Evolutionary conservation across 2,888 invertebrate genomes (phyloP).

Genomic region (Rutpela maculata): DNA sequence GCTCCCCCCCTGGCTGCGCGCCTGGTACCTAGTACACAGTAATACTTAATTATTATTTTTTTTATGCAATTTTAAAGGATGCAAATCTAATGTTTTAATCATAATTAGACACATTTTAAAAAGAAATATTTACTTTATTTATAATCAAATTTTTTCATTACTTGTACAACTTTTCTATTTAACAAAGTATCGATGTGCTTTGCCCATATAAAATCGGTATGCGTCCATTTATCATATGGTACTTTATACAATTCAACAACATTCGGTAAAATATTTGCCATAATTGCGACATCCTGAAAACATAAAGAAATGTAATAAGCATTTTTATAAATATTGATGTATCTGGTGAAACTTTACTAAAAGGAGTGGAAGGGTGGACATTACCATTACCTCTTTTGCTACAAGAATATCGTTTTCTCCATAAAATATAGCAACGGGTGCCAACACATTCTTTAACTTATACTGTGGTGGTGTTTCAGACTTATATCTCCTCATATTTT

Average conservation of each 20-base stretch:
- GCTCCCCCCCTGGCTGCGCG: no score
- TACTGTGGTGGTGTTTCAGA: background rate
- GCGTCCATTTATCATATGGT: slow-evolving; percentile 69
- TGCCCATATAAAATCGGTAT: slow-evolving; percentile 75
- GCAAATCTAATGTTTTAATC: no score
- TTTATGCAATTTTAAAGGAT: no score
- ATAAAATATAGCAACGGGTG: slow-evolving; percentile 73
- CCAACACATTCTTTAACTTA: slow-evolving; percentile 66
- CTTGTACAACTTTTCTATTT: background rate
- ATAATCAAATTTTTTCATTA: background rate
- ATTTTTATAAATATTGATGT: no score
- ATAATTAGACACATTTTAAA: no score
- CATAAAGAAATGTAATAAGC: background rate
- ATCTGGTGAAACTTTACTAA: no score
- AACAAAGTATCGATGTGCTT: slow-evolving; percentile 66
- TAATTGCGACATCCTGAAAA: slow-evolving; percentile 74
- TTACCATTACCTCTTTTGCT: slow-evolving; percentile 75
- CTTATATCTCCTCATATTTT: background rate
- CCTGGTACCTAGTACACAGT: no score
- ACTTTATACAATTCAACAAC: slow-evolving; percentile 60
- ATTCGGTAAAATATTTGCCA: slow-evolving; percentile 75
- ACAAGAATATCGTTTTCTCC: slow-evolving; percentile 73
- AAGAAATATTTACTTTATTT: background rate
- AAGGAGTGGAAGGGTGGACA: no score
- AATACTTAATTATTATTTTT: no score